Conservation (phyloP, 64 coral and sea anemone species). For the Hydrozoanthus tunicans region DNA sequence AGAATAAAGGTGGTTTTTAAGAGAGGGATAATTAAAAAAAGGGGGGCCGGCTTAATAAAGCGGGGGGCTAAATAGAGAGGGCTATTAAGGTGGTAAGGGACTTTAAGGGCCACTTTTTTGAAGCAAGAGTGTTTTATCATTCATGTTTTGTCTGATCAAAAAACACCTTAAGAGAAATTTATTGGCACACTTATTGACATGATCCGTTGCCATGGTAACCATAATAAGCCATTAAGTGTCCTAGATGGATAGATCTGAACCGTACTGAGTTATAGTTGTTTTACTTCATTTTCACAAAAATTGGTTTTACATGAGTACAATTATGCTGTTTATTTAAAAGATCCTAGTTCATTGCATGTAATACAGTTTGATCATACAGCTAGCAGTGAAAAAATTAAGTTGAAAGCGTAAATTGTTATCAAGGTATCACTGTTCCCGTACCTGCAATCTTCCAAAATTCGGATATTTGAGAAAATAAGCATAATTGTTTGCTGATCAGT, state of each 20-base stretch:
- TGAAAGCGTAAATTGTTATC: background rate
- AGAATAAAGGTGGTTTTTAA: too few species aligned
- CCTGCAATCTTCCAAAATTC: constrained; percentile 12
- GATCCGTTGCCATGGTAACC: constrained; percentile 33
- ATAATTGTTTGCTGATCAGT: constrained; percentile 10
- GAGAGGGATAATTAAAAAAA: too few species aligned
- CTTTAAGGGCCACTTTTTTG: constrained; percentile 16
- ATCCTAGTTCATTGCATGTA: constrained; percentile 39
- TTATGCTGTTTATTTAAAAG: constrained; percentile 11
- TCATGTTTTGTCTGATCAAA: constrained; percentile 24
- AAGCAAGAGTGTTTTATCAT: constrained; percentile 11
- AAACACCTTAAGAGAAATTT: constrained; percentile 35
- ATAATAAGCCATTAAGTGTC: background rate
- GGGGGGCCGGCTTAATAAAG: too few species aligned
- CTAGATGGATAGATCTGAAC: constrained; percentile 13
- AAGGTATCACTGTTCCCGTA: background rate
- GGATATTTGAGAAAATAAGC: background rate
- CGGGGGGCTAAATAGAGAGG: too few species aligned
- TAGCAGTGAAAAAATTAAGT: background rate
- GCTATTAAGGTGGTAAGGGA: background rate
- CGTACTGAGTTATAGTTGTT: constrained; percentile 17
- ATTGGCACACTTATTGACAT: constrained; percentile 2
- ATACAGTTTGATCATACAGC: constrained; percentile 14
- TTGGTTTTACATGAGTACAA: constrained; percentile 4
- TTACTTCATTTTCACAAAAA: background rate